Conservation (phyloP, 2,113 vertebrate genomes). For the Diadophis punctatus region DNA sequence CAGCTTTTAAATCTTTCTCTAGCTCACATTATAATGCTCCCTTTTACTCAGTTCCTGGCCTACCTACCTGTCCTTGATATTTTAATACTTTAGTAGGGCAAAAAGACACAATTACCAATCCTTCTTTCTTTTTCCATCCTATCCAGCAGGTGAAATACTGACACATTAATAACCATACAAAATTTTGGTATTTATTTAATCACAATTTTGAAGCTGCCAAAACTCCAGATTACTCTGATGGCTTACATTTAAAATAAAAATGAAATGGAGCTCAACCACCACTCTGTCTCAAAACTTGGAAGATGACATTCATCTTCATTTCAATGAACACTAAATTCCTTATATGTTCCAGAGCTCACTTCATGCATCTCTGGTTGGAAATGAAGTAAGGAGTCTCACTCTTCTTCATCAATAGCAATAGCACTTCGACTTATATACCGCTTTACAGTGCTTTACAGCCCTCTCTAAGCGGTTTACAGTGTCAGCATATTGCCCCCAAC, state of each 20-base stretch:
- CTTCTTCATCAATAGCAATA: not conserved
- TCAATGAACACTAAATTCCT: not conserved
- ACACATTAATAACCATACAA: not conserved
- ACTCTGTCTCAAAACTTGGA: not conserved
- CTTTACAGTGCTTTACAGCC: too few relatives aligned
- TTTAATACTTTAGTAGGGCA: not conserved
- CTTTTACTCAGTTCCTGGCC: not conserved
- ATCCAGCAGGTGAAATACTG: not conserved
- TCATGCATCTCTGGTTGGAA: not conserved
- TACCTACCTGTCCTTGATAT: not conserved
- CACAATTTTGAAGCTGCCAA: not conserved
- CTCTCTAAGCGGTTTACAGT: too few relatives aligned
- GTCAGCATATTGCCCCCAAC: too few relatives aligned
- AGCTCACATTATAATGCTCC: not conserved
- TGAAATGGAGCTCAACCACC: not conserved
- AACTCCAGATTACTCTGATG: not conserved
- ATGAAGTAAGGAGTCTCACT: not conserved
- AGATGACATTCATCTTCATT: not conserved
- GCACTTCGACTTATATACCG: too few relatives aligned
- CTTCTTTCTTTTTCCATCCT: not conserved
- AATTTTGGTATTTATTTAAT: not conserved
- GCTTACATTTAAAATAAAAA: not conserved
- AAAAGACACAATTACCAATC: not conserved
- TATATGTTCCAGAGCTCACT: not conserved
- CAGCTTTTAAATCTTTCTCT: not conserved